Conservation (phyloP, 2,113 vertebrate species). For the Lynx canadensis region DNA sequence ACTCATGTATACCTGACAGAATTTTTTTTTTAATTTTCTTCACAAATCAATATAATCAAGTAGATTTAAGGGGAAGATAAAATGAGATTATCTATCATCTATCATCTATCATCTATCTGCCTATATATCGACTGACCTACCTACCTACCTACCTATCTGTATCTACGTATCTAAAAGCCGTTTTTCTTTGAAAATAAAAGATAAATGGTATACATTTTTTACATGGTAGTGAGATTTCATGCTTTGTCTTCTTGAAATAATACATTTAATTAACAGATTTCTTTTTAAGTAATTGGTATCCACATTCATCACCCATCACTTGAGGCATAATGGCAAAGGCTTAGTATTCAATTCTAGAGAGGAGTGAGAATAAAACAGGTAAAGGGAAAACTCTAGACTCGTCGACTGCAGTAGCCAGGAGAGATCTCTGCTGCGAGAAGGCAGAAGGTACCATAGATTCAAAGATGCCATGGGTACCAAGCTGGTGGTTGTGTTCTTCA, state of each 20-base stretch:
- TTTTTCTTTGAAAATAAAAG: neutral
- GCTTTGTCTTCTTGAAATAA: neutral
- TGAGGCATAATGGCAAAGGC: neutral
- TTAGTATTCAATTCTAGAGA: neutral
- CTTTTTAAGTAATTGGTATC: neutral
- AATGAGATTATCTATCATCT: neutral
- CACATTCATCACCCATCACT: neutral
- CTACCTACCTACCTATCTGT: neutral
- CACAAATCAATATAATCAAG: neutral
- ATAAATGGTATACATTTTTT: neutral
- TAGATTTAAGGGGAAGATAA: neutral
- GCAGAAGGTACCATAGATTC: neutral
- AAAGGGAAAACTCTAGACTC: neutral
- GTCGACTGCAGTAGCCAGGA: accelerated
- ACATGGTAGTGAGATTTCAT: neutral
- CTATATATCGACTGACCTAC: too few relatives aligned
- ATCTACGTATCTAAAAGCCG: neutral
- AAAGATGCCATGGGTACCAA: neutral
- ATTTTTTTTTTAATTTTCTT: neutral
- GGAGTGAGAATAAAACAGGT: neutral
- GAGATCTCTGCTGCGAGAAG: neutral
- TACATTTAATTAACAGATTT: neutral
- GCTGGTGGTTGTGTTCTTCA: neutral
- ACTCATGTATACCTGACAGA: neutral
- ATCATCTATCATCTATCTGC: neutral